A percentile compares a stretch with the other conserved stretches of the same genome.
Conservation (phyloP, 2,888 invertebrate genomes). For the Eristalinus aeneus region DNA sequence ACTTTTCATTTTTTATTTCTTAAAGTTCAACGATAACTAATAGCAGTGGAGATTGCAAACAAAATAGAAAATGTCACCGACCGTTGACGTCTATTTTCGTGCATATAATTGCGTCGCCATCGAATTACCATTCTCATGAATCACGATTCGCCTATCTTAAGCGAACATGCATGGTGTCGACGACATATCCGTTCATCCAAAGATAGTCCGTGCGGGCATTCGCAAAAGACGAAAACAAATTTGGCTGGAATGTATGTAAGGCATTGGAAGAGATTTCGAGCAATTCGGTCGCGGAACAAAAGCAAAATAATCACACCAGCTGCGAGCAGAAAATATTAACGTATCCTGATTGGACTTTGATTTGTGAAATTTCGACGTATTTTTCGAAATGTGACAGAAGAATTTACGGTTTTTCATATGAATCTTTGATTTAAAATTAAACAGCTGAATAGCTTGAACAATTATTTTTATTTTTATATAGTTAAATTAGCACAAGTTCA, state of each 20-base stretch:
- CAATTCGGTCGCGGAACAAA: background rate
- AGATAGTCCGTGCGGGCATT: background rate
- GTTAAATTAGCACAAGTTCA: background rate
- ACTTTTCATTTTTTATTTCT: background rate
- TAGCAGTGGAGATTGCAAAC: background rate
- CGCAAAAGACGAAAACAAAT: background rate
- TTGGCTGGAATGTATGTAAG: background rate
- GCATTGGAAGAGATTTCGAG: background rate
- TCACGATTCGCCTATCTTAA: background rate
- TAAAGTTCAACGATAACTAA: slow-evolving; percentile 6
- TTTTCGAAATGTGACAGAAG: background rate
- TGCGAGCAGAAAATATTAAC: background rate
- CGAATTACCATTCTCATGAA: background rate
- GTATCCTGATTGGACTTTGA: background rate
- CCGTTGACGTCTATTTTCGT: slow-evolving; percentile 32
- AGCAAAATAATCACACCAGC: background rate
- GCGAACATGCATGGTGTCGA: background rate
- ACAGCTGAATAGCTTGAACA: background rate
- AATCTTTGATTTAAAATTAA: background rate
- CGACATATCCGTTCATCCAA: background rate
- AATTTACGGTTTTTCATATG: background rate
- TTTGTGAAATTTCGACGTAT: background rate
- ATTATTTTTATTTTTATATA: background rate
- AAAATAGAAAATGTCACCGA: slow-evolving; percentile 13
- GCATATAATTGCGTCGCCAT: slow-evolving; percentile 9